Base-by-base conservation (phyloP, 2,888 invertebrate species). In the Tetramorium bicarinatum region DNA sequence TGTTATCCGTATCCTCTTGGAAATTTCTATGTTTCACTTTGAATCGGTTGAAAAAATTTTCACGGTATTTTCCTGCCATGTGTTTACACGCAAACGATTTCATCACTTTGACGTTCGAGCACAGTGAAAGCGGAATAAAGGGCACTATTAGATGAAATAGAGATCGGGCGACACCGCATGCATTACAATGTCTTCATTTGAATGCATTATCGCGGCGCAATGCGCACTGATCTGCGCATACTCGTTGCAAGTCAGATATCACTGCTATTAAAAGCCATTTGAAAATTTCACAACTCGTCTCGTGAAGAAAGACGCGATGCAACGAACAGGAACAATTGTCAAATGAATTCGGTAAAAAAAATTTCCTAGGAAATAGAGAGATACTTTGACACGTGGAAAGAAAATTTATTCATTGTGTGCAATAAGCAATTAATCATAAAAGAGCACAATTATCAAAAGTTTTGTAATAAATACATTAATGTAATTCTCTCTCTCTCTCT, bases 41-140 rank as follows among this genome's bases (percentile, higher is more conserved):
- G 38, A 66, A 47, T 11, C n/a, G 21, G 8, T 21, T 54, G 13
- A 54, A 84, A 52, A 29, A 47, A 64, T 49, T 61, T 29, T 62
- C 44, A 72, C 38, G 38, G 44, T 67, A 18, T 52, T 72, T 64
- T 75, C 21, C 34, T 15, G 15, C 4, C 9, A 18, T 29, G 11
- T 25, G 6, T 67, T 49, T 66, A 54, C 41, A 54, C 13, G 52
- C n/a, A 9, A n/a, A 11, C 15, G 41, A 44, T 77, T 66, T 76
- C 66, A 41, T 66, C 29, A 67, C 13, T 77, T 71, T 41, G 54
- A n/a, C 25, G 21, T 54, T 49, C 56, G 56, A 38, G 4, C 29
- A 21, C 3, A 61, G 69, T 49, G 85, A 71, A 86, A 87, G 79
- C 21, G 79, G 69, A 64, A 59, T 62, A 74, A 80, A 85, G n/a